phyloP scores from a whole-genome alignment of 2,113 vertebrate genomes.

The Microtus richardsoni region DNA sequence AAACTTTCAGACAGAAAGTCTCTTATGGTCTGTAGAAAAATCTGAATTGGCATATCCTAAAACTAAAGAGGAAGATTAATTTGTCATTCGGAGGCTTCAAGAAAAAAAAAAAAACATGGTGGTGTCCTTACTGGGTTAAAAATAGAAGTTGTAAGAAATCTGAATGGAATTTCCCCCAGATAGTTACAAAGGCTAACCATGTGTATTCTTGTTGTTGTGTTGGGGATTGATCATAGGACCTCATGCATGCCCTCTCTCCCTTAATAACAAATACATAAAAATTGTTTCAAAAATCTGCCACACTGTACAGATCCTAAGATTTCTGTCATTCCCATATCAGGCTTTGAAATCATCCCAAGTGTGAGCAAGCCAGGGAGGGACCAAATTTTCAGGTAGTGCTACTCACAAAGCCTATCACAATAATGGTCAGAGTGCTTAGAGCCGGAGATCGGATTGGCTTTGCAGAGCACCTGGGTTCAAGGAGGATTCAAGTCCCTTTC shows the following conservation, averaged over 20 bases:
- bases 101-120: neutral
- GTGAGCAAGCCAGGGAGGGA: neutral
- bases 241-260: neutral
- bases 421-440: neutral
- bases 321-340: neutral
- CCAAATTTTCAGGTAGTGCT: slow-evolving; percentile 49
- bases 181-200: neutral
- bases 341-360: neutral
- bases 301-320: neutral
- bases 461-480: neutral
- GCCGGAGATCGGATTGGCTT: neutral
- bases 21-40: slow-evolving; percentile 7
- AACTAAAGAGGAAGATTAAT: slow-evolving; percentile 29
- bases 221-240: neutral
- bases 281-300: neutral
- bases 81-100: neutral
- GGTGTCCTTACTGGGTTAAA: slow-evolving; percentile 33
- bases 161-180: neutral
- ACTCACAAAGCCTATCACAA: neutral
- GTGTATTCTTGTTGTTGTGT: neutral
- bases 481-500: neutral
- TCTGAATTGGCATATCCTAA: neutral
- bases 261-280: neutral
- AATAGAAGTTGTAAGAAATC: slow-evolving; percentile 41
- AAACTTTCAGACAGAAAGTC: neutral